Percentiles rank a stretch among this genome's conserved stretches.
phyloP scores from a whole-genome alignment of 2,797 vertebrate species.

The Eleutherodactylus coqui region DNA sequence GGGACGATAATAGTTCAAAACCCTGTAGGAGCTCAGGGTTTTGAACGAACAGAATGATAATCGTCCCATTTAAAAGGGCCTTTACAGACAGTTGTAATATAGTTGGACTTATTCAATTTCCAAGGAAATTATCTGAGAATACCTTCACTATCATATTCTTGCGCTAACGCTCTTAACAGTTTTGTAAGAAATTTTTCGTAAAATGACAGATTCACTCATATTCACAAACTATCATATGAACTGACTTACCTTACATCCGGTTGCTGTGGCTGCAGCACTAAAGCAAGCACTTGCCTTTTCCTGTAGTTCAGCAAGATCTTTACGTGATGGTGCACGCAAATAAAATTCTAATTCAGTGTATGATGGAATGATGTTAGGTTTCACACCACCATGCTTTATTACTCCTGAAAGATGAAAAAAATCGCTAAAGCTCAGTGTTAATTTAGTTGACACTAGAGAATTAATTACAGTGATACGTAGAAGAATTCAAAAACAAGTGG shows the following conservation, averaged over 20 bases:
- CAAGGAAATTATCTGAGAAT: background rate
- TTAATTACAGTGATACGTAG: background rate
- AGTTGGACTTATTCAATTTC: no score
- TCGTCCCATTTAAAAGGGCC: no score
- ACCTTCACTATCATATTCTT: background rate
- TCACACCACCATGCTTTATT: conserved; percentile 89
- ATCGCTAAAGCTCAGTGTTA: background rate
- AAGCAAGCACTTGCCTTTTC: conserved; percentile 87
- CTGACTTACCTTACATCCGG: conserved; percentile 83
- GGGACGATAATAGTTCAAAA: no score
- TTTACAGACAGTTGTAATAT: no score
- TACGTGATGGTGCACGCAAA: conserved; percentile 80
- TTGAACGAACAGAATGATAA: no score
- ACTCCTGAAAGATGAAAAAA: conserved; percentile 75
- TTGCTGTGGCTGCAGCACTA: conserved; percentile 85
- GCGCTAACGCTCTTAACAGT: no score
- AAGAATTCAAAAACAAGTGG: background rate
- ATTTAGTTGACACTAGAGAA: background rate
- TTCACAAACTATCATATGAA: background rate
- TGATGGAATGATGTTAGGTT: conserved; percentile 89
- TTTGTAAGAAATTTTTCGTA: no score
- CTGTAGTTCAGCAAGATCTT: conserved; percentile 81
- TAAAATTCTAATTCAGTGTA: conserved; percentile 86
- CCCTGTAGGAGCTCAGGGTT: no score
- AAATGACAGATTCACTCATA: background rate